phyloP scores from a whole-genome alignment of 1,140 invertebrate species.

The Zelostemma sp. region DNA sequence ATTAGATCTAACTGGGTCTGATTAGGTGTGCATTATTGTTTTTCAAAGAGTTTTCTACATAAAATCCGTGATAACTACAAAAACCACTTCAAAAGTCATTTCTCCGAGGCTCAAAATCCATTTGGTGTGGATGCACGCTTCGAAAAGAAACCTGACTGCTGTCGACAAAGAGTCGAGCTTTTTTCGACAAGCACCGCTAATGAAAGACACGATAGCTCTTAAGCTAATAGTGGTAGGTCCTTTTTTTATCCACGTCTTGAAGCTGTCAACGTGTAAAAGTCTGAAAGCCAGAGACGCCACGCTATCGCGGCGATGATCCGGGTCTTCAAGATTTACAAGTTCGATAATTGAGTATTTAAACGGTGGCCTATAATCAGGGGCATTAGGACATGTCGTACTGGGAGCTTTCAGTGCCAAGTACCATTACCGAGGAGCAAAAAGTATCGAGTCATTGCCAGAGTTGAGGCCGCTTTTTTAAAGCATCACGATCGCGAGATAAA shows the following conservation, averaged over 20 bases:
- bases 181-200: constrained; percentile 7
- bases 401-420: constrained; percentile 36
- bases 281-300: constrained; percentile 15
- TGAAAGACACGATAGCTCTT: constrained; percentile 26
- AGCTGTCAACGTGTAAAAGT: constrained; percentile 23
- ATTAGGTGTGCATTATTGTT: too few species aligned
- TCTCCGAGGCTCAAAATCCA: too few species aligned
- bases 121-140: constrained; percentile 1
- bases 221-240: constrained; percentile 36
- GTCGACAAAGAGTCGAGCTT: constrained; percentile 15
- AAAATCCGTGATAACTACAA: too few species aligned
- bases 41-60: too few species aligned
- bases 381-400: constrained; percentile 54
- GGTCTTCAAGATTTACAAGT: constrained; percentile 44
- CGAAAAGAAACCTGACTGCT: constrained; percentile 32
- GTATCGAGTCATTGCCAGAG: constrained; percentile 36
- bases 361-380: constrained; percentile 60
- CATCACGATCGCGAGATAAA: too few species aligned
- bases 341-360: constrained; percentile 60
- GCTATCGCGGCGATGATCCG: constrained; percentile 17
- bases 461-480: constrained; percentile 5
- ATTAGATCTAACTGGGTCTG: too few species aligned
- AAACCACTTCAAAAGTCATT: too few species aligned
- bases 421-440: constrained; percentile 37
- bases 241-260: constrained; percentile 12